These are phyloP conservation scores for Notodonta ziczac DNA, from an alignment of 2,888 invertebrate genomes.

Conservation along the genomic window DNA sequence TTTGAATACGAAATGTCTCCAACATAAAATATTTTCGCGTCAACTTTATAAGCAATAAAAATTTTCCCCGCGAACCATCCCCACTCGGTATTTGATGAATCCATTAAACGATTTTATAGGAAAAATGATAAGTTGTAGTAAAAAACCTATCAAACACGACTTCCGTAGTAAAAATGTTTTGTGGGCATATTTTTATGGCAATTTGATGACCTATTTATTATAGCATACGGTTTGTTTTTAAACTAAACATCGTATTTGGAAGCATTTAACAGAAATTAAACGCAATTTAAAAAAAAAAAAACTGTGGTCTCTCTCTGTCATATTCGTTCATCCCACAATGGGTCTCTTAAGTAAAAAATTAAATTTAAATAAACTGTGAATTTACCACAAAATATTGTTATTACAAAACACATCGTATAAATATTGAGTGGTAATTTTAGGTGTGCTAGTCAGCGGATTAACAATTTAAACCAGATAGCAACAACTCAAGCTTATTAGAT, in stretches of 20 bases:
- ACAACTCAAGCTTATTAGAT: too few relatives aligned
- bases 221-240: constrained; percentile 14
- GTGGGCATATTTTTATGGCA: constrained; percentile 53
- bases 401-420: too few relatives aligned
- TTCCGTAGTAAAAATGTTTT: constrained; percentile 61
- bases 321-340: too few relatives aligned
- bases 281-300: too few relatives aligned
- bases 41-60: constrained; percentile 42
- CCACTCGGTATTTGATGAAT: constrained; percentile 44
- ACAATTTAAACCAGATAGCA: too few relatives aligned
- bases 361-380: too few relatives aligned
- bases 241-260: constrained; percentile 6
- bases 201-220: constrained; percentile 57
- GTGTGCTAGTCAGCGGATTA: too few relatives aligned
- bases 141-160: constrained; percentile 65
- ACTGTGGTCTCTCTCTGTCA: too few relatives aligned
- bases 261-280: too few relatives aligned
- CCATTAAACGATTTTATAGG: constrained; percentile 67
- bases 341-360: too few relatives aligned
- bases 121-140: constrained; percentile 71
- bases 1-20: constrained; percentile 28
- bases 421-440: too few relatives aligned
- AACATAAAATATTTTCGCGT: constrained; percentile 24
- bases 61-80: constrained; percentile 33
- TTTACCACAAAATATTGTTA: too few relatives aligned